Conservation (phyloP, 2,113 vertebrate genomes). For the Ictalurus punctatus region DNA sequence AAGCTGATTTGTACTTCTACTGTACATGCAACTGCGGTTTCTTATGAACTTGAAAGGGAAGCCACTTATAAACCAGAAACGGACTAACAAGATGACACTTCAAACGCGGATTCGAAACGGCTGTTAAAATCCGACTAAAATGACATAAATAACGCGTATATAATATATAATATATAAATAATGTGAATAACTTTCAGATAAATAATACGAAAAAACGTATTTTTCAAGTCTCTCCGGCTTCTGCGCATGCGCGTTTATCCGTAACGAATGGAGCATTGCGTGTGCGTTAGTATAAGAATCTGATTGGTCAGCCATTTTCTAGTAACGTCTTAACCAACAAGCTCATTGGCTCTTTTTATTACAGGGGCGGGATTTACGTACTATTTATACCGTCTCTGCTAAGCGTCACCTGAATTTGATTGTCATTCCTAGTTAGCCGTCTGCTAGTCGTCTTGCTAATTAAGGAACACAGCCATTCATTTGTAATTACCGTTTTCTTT, state of each 20-base stretch:
- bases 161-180: not conserved
- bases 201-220: not conserved
- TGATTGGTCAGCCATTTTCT: not conserved
- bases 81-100: too few species aligned
- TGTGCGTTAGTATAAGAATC: not conserved
- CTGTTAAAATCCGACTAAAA: not conserved
- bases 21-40: too few species aligned
- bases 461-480: not conserved
- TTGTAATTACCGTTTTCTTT: not conserved
- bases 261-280: not conserved
- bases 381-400: not conserved
- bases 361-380: not conserved
- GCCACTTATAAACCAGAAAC: too few species aligned
- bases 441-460: not conserved
- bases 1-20: too few species aligned
- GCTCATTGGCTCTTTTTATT: not conserved
- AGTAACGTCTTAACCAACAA: not conserved
- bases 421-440: not conserved
- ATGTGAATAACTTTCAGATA: not conserved
- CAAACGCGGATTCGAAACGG: too few species aligned
- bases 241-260: not conserved
- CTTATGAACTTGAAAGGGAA: too few species aligned
- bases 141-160: not conserved
- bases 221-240: not conserved
- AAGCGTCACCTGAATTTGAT: not conserved